Evolutionary conservation across 2,113 vertebrate genomes (phyloP).

Genomic region (Cygnus atratus): DNA sequence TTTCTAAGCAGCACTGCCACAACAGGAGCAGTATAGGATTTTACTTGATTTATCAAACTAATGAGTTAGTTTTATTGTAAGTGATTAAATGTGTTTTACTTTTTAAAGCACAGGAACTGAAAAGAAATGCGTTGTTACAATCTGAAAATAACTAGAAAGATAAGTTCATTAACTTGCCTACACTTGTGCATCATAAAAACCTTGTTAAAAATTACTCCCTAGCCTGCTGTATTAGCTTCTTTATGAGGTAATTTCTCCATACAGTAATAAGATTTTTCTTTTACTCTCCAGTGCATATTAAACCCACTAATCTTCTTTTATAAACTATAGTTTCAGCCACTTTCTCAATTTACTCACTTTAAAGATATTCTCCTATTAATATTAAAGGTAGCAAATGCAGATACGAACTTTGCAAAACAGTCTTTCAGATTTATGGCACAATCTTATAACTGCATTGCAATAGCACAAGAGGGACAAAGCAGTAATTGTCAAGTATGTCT

Average conservation of each 20-base stretch:
- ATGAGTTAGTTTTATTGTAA: conserved; percentile 85
- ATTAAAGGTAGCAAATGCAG: conserved; percentile 83
- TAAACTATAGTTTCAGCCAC: conserved; percentile 88
- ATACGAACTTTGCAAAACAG: conserved; percentile 81
- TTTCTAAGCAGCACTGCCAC: conserved; percentile 61
- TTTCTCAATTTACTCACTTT: conserved; percentile 87
- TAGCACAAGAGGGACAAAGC: conserved; percentile 73
- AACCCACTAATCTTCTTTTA: conserved; percentile 99
- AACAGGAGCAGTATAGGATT: conserved; percentile 68
- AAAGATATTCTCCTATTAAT: conserved; percentile 86
- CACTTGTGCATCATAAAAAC: conserved; percentile 97
- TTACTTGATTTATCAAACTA: conserved; percentile 83
- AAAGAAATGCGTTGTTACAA: conserved; percentile 89
- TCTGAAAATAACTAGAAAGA: conserved; percentile 97
- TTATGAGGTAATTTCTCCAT: conserved; percentile 98
- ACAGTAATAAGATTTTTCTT: conserved; percentile 99
- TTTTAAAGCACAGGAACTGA: conserved; percentile 88
- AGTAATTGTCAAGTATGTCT: conserved; percentile 74
- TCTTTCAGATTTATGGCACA: conserved; percentile 77
- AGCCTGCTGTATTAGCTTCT: conserved; percentile 98
- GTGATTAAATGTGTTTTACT: conserved; percentile 88
- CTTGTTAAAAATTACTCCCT: conserved; percentile 99
- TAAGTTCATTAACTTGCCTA: conserved; percentile 99
- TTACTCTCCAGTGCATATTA: conserved; percentile 99
- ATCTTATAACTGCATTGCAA: conserved; percentile 68